Percentiles rank a stretch among this genome's conserved stretches.
phyloP scores from a whole-genome alignment of 1,140 invertebrate genomes.

The Solen grandis region DNA sequence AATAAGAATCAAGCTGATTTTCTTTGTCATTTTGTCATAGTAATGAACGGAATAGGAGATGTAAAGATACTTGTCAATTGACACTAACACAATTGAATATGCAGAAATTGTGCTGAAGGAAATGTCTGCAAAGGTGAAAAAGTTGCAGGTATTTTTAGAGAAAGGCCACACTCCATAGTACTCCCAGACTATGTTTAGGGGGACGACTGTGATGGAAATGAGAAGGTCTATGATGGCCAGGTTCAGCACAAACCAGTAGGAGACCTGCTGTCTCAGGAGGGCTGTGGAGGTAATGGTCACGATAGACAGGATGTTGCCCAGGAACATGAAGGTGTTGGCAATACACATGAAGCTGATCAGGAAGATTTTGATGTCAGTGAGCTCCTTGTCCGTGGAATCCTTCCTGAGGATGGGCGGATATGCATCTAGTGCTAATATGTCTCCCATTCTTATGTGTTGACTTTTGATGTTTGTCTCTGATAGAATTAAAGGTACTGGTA shows the following conservation, averaged over 20 bases:
- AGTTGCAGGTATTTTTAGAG: conserved; percentile 47
- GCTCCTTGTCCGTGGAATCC: conserved; percentile 32
- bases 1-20: conserved; percentile 39
- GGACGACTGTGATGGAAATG: conserved; percentile 59
- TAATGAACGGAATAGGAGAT: conserved; percentile 64
- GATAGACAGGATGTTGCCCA: conserved; percentile 62
- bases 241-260: conserved; percentile 66
- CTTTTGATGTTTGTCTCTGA: too few relatives aligned
- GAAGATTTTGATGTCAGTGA: conserved; percentile 44
- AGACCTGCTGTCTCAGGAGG: conserved; percentile 52
- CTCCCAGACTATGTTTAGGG: conserved; percentile 64
- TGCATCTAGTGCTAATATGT: neutral
- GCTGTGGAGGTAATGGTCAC: conserved; percentile 54
- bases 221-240: conserved; percentile 62
- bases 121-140: conserved; percentile 60
- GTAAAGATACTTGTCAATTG: conserved; percentile 64
- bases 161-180: conserved; percentile 64
- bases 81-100: conserved; percentile 62
- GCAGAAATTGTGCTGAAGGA: conserved; percentile 61
- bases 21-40: conserved; percentile 50
- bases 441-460: neutral
- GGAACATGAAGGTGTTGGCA: conserved; percentile 58
- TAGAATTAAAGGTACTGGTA: too few relatives aligned
- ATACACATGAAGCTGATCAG: conserved; percentile 52
- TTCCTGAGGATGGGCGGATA: conserved; percentile 29